Evolutionary conservation across 2,113 vertebrate species (phyloP).

Genomic region (Mesembrinibis cayennensis): DNA sequence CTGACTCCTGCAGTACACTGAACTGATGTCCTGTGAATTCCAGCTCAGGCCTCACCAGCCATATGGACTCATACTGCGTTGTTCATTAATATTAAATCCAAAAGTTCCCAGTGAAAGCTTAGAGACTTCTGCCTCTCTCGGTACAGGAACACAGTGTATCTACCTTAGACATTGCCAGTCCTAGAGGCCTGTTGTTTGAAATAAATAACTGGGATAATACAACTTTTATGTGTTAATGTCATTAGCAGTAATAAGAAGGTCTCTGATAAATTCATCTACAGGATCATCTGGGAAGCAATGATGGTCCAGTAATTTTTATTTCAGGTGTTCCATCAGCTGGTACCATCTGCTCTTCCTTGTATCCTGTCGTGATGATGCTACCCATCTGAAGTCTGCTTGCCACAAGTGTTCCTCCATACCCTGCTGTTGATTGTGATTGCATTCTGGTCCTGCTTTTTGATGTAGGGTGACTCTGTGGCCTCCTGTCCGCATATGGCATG

Average conservation of each 20-base stretch:
- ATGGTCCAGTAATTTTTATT: background rate
- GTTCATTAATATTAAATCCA: constrained; percentile 42
- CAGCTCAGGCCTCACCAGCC: background rate
- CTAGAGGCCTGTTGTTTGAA: background rate
- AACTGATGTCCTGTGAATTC: constrained; percentile 3
- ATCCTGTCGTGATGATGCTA: background rate
- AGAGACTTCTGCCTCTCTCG: background rate
- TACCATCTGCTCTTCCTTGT: background rate
- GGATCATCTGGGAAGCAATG: background rate
- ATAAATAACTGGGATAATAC: background rate
- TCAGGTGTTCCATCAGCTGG: background rate
- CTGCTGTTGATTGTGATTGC: background rate
- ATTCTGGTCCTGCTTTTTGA: background rate
- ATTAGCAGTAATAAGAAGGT: background rate
- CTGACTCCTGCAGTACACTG: background rate
- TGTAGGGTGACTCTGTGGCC: background rate
- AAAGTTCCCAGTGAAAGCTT: background rate
- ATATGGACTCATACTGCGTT: background rate
- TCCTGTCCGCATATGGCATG: background rate
- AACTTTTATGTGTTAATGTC: background rate
- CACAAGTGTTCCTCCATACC: background rate
- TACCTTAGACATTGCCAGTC: background rate
- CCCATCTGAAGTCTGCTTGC: background rate
- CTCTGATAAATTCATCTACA: background rate
- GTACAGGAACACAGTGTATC: background rate